Conservation (phyloP, 1,140 invertebrate genomes). For the Lepidurus apus region DNA sequence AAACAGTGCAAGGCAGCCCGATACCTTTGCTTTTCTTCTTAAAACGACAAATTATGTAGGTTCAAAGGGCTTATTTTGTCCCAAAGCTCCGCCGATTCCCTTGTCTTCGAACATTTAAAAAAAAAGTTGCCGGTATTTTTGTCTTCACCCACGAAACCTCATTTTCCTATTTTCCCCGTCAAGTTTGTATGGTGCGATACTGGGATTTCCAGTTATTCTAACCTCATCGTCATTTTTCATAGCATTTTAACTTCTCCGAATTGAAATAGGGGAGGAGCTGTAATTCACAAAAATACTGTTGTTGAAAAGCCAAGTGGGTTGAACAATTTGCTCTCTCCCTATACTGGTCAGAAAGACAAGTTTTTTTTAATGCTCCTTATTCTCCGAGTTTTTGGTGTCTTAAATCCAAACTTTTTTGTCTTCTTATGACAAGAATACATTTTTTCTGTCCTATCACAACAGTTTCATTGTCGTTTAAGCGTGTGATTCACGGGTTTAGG, state of each 20-base stretch:
- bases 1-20: constrained; percentile 2
- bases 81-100: neutral
- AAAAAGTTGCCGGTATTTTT: neutral
- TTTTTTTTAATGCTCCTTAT: constrained; percentile 15
- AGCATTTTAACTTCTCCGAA: constrained; percentile 1
- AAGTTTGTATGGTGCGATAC: neutral
- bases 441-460: neutral
- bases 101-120: neutral
- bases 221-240: constrained; percentile 11
- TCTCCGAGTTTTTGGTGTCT: constrained; percentile 18
- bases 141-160: neutral
- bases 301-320: constrained; percentile 5
- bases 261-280: constrained; percentile 9
- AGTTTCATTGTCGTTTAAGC: neutral
- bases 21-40: neutral
- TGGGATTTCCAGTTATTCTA: neutral
- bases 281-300: neutral
- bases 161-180: neutral
- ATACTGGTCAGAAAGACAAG: neutral
- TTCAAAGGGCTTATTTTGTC: neutral
- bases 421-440: constrained; percentile 13
- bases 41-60: neutral
- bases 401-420: constrained; percentile 3
- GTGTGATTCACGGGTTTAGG: no score
- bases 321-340: neutral